phyloP scores from a whole-genome alignment of 2,113 vertebrate species.

The Zapus hudsonius region DNA sequence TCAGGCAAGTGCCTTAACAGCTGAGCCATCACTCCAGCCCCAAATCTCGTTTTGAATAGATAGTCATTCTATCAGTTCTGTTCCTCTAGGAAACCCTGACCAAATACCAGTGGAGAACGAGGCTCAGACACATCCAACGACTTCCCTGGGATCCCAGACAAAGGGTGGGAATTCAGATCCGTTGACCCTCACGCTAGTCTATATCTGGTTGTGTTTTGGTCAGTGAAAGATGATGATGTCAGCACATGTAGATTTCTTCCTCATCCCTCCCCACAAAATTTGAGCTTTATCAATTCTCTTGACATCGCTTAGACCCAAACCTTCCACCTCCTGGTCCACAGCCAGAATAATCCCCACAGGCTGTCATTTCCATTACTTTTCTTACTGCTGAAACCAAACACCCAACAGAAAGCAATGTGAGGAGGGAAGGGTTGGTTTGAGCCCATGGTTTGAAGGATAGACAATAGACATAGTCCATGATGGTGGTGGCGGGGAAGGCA shows the following conservation, averaged over 20 bases:
- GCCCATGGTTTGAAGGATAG: background rate
- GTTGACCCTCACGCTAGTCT: background rate
- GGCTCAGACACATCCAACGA: background rate
- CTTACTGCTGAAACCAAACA: background rate
- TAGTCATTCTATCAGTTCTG: no score
- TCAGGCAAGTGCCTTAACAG: no score
- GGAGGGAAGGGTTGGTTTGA: background rate
- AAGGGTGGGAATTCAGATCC: background rate
- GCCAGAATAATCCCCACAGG: no score
- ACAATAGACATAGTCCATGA: no score
- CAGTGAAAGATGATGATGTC: background rate
- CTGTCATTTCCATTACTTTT: background rate
- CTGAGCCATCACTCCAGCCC: no score
- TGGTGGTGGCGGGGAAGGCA: background rate
- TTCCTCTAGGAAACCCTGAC: no score
- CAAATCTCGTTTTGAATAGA: no score
- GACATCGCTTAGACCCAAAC: background rate
- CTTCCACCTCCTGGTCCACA: background rate
- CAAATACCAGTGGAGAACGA: background rate
- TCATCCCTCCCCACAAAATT: background rate
- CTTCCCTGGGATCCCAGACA: background rate
- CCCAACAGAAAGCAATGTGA: background rate
- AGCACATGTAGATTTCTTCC: background rate
- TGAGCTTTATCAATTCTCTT: background rate
- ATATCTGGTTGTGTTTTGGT: background rate